Percentiles rank a stretch among this genome's conserved stretches.
These are phyloP conservation scores for Metaphire vulgaris DNA, from an alignment of 1,140 invertebrate species.

Conservation along the genomic window DNA sequence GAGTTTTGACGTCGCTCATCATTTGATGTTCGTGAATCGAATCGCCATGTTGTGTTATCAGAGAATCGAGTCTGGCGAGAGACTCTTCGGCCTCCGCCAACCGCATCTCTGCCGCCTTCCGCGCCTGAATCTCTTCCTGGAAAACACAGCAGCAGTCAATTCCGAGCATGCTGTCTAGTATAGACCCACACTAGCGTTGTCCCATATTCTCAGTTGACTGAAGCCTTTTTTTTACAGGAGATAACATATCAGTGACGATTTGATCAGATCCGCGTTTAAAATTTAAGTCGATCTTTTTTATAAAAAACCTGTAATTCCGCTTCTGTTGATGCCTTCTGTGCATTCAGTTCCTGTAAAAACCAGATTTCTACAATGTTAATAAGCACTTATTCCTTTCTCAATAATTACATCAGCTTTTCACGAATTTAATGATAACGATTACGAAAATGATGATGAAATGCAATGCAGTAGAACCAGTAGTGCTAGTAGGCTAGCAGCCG, in stretches of 20 bases:
- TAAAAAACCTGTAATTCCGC: conserved; percentile 34
- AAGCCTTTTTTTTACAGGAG: too few species aligned
- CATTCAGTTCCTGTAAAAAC: conserved; percentile 35
- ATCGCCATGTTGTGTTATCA: not conserved
- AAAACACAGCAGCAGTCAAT: conserved; percentile 5
- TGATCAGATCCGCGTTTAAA: too few species aligned
- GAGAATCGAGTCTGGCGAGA: conserved; percentile 37
- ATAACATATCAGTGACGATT: too few species aligned
- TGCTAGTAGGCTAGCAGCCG: too few species aligned
- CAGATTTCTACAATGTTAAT: not conserved
- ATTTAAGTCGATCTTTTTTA: too few species aligned
- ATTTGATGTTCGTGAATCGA: conserved; percentile 21
- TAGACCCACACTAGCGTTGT: too few species aligned
- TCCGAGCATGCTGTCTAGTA: too few species aligned
- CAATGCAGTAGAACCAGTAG: too few species aligned
- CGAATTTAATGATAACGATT: not conserved
- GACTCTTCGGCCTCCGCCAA: conserved; percentile 35
- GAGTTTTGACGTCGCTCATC: conserved; percentile 30
- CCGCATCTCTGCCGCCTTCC: conserved; percentile 38
- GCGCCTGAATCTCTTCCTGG: conserved; percentile 36
- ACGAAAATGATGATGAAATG: too few species aligned
- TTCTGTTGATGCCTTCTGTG: conserved; percentile 40
- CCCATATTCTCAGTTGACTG: too few species aligned
- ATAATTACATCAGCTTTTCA: not conserved
- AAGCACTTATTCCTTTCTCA: not conserved